Conservation (phyloP, 2,888 invertebrate species). For the Schrankia costaestrigalis region DNA sequence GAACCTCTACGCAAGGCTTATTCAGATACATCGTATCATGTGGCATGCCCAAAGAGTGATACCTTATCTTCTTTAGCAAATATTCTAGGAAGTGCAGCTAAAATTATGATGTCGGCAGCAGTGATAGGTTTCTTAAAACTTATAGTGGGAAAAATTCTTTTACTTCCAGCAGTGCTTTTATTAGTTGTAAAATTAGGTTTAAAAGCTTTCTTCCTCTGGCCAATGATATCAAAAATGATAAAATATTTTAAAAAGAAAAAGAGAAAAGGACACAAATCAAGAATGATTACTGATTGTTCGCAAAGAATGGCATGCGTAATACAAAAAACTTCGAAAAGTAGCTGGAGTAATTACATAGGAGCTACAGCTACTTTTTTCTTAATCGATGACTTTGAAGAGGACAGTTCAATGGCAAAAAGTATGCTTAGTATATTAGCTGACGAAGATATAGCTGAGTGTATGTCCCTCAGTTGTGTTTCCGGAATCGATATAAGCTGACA, state of each 20-base stretch:
- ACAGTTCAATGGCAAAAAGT: slow-evolving; percentile 60
- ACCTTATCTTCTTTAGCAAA: slow-evolving; percentile 64
- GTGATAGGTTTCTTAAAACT: slow-evolving; percentile 66
- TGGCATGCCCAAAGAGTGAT: slow-evolving; percentile 63
- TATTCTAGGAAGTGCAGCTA: slow-evolving; percentile 67
- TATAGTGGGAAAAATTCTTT: slow-evolving; percentile 62
- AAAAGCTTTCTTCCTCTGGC: slow-evolving; percentile 69
- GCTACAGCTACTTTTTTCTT: slow-evolving; percentile 65
- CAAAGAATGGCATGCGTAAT: slow-evolving; percentile 68
- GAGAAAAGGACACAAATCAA: slow-evolving; percentile 58
- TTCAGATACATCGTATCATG: slow-evolving; percentile 49
- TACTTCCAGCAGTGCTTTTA: slow-evolving; percentile 61
- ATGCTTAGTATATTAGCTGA: slow-evolving; percentile 66
- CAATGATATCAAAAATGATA: slow-evolving; percentile 68
- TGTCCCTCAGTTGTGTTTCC: slow-evolving; percentile 71
- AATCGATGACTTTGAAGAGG: slow-evolving; percentile 66
- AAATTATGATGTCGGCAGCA: slow-evolving; percentile 70
- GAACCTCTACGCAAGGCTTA: slow-evolving; percentile 64
- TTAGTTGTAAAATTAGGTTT: slow-evolving; percentile 65
- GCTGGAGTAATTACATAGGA: slow-evolving; percentile 64
- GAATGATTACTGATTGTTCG: slow-evolving; percentile 65
- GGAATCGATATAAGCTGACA: slow-evolving; percentile 73
- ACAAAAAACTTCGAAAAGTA: slow-evolving; percentile 49
- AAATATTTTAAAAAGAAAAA: slow-evolving; percentile 71
- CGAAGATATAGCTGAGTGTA: slow-evolving; percentile 71